Base-by-base conservation (phyloP, 2,888 invertebrate genomes). In the Alentia gelatinosa region DNA sequence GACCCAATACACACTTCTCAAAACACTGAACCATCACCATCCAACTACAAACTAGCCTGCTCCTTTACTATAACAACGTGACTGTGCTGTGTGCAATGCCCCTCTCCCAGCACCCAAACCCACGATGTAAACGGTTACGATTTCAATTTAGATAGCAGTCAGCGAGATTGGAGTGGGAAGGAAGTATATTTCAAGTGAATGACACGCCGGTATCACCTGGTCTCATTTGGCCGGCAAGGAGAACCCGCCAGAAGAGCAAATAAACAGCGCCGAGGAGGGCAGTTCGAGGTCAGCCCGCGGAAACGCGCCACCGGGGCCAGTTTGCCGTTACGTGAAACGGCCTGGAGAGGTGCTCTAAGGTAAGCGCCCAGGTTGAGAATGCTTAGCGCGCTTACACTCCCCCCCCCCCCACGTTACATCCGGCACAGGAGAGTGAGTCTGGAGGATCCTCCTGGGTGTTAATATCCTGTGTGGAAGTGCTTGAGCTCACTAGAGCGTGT, bases 141-240 rank as follows among this genome's bases (percentile, higher is more conserved):
- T 89, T 89, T 75, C 89, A 75, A 89, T 89, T 75, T 75, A 89
- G 89, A 89, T 89, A 75, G 42, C 15, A 33, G 75, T 47, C 68
- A 75, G 75, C 75, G 26, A n/a, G 40, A 7, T 39, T 39, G 4
- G 50, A 5, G 86, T 26, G 5, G 12, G 86, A n/a, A 1, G 42
- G 89, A 75, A 89, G 63, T 42, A 89, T 89, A 89, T 89, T 89
- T 89, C 75, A 89, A 75, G 30, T 26, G 42, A 33, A 89, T 89
- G 89, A 75, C 89, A 89, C 75, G 50, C 37, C 1, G 3, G n/a
- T 1, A 37, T 89, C 68, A 89, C 37, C 83, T 83, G 83, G 37
- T 83, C 23, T 26, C 39, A 26, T 23, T 83, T 83, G 83, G 83
- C 40, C 26, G n/a, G 47, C 47, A 9, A 47, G 86, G 19, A 19